phyloP scores from a whole-genome alignment of 2,888 invertebrate species.

The Drosophila atripex region DNA sequence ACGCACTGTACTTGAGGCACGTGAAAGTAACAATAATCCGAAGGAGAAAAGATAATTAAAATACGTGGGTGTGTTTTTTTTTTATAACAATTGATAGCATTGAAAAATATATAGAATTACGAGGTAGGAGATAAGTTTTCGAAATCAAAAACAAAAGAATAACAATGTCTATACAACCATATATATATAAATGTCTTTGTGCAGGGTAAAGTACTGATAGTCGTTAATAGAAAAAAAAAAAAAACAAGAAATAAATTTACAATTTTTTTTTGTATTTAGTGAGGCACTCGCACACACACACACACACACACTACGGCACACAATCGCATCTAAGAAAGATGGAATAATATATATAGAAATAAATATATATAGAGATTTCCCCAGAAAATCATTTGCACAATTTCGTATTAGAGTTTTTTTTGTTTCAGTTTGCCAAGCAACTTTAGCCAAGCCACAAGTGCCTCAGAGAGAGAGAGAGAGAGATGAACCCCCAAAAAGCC shows the following conservation, averaged over 20 bases:
- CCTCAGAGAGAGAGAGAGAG: conserved; percentile 51
- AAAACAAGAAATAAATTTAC: not conserved
- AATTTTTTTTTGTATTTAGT: conserved; percentile 16
- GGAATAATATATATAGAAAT: not conserved
- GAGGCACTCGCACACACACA: conserved; percentile 10
- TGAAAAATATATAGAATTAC: conserved; percentile 1
- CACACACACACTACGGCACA: conserved; percentile 13
- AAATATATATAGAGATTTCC: not conserved
- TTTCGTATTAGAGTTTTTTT: conserved; percentile 11
- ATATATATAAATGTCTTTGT: conserved; percentile 14
- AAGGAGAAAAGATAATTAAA: conserved; percentile 1
- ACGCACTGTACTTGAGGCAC: conserved; percentile 2
- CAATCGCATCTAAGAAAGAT: not conserved
- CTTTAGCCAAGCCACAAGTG: conserved; percentile 65
- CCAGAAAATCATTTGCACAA: conserved; percentile 8
- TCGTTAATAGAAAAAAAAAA: conserved; percentile 20
- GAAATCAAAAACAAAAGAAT: conserved; percentile 9
- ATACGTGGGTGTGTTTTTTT: conserved; percentile 10
- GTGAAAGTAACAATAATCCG: conserved; percentile 49
- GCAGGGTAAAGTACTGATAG: conserved; percentile 51
- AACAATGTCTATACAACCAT: conserved; percentile 11
- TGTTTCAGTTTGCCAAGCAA: conserved; percentile 39
- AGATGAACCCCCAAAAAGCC: conserved; percentile 1
- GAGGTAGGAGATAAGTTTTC: not conserved
- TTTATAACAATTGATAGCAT: conserved; percentile 9